A percentile compares a stretch with the other conserved stretches of the same genome.
Evolutionary conservation across 2,797 vertebrate genomes (phyloP).

Genomic region (Megaceryle alcyon): DNA sequence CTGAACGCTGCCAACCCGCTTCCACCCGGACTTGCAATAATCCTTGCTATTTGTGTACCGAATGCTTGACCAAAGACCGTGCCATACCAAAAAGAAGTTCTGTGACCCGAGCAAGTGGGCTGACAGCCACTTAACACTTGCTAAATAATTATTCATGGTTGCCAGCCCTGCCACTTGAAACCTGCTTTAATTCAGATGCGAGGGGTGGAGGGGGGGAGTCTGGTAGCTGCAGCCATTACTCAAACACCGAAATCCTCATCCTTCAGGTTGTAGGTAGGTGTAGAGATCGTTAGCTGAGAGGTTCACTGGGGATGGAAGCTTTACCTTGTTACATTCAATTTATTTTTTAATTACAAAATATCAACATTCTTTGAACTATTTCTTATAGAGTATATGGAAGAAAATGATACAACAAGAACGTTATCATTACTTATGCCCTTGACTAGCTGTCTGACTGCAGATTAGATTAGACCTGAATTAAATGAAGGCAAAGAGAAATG

Average conservation of each 20-base stretch:
- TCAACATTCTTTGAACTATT: neutral
- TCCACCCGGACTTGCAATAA: neutral
- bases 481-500: conserved; percentile 51
- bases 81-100: neutral
- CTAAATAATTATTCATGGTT: neutral
- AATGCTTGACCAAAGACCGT: conserved; percentile 9
- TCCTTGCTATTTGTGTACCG: conserved; percentile 2
- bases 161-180: neutral
- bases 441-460: conserved; percentile 12
- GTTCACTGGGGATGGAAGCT: neutral
- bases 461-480: conserved; percentile 50
- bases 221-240: neutral
- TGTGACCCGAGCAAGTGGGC: neutral
- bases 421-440: neutral
- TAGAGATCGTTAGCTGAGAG: neutral
- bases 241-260: neutral
- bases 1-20: neutral
- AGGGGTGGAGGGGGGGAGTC: neutral
- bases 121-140: conserved; percentile 24
- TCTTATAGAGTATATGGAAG: neutral
- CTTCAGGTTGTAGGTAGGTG: neutral
- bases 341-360: neutral
- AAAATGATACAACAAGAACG: neutral
- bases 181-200: neutral
- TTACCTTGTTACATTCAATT: neutral